A percentile compares a stretch with the other conserved stretches of the same genome.
Evolutionary conservation across 1,140 invertebrate species (phyloP).

Genomic region (Drosophila teissieri): DNA sequence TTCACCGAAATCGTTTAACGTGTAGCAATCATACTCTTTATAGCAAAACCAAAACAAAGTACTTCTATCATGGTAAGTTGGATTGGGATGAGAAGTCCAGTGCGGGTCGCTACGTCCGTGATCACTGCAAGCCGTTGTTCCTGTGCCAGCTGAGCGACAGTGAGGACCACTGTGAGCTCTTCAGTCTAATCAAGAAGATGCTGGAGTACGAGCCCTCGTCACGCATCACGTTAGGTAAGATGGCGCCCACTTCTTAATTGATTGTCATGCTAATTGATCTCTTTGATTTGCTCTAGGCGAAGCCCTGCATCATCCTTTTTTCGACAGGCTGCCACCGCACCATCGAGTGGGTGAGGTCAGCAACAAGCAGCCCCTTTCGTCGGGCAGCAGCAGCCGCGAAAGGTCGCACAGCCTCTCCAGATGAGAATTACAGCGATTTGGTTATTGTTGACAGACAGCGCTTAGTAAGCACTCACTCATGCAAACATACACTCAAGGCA

Average conservation of each 20-base stretch:
- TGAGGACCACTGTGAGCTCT: slow-evolving; percentile 95
- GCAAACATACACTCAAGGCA: slow-evolving; percentile 60
- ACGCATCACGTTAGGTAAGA: slow-evolving; percentile 91
- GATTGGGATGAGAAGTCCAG: slow-evolving; percentile 98
- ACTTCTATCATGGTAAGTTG: slow-evolving; percentile 96
- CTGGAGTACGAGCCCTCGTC: slow-evolving; percentile 97
- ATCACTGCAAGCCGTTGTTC: slow-evolving; percentile 99
- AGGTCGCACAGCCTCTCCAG: slow-evolving; percentile 84
- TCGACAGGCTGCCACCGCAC: slow-evolving; percentile 91
- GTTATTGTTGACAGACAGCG: slow-evolving; percentile 84
- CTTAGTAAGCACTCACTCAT: slow-evolving; percentile 57
- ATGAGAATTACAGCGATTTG: slow-evolving; percentile 85
- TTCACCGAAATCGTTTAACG: slow-evolving; percentile 83
- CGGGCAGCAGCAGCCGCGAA: slow-evolving; percentile 84
- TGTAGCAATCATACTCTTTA: slow-evolving; percentile 84
- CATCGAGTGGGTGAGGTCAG: slow-evolving; percentile 88
- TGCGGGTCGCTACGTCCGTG: slow-evolving; percentile 97
- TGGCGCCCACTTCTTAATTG: background rate
- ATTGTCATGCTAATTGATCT: background rate
- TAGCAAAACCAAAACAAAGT: slow-evolving; percentile 98
- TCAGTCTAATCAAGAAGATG: slow-evolving; percentile 98
- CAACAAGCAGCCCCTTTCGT: slow-evolving; percentile 73
- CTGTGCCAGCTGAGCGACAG: slow-evolving; percentile 95
- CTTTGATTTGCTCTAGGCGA: slow-evolving; percentile 85
- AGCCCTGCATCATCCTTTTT: slow-evolving; percentile 96